Evolutionary conservation across 2,888 invertebrate species (phyloP), one percentile per base, ranked within the genome.

Genomic region (Mactromeris polynyma): DNA sequence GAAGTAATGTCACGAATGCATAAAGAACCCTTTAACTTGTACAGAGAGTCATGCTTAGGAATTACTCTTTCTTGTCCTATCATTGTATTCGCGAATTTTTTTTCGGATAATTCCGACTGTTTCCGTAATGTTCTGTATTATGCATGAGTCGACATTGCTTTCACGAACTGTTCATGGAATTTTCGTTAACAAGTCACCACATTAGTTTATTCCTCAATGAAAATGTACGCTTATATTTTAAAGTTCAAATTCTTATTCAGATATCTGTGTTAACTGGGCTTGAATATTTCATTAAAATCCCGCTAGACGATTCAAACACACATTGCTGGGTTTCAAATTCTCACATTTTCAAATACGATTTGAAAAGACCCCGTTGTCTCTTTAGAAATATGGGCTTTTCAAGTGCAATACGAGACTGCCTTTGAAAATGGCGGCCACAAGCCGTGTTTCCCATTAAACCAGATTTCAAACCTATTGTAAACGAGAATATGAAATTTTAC

Each of bases 391-490:
- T 33, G 7, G 51, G 6, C 78, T 69, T 82, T 84, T 78, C 84
- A 84, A 78, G 51, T 54, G 84, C 77, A 84, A 84, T 54, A 14
- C 11, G 78, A 84, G 26, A 77, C 78, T 11, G 33, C 21, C n/a
- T 51, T 84, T 21, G 33, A 77, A 51, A 78, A n/a, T 77, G 69
- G 84, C 78, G 51, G 84, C 77, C 78, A 36, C 7, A 36, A 73
- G 73, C 14, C 73, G 73, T 36, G 73, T 33, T 73, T 73, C 26
- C 19, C 36, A 78, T 78, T n/a, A 6, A 54, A 33, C 36, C 51
- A 38, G 31, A 51, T 33, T 84, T 78, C 42, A 51, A 83, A 83
- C 46, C 77, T 83, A 73, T 83, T 83, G 83, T 83, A 31, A 84
- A 38, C 77, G 51, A 54, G 77, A 78, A 78, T 78, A 46, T 78